Conservation (phyloP, 2,888 invertebrate genomes). For the Cosmia pyralina region DNA sequence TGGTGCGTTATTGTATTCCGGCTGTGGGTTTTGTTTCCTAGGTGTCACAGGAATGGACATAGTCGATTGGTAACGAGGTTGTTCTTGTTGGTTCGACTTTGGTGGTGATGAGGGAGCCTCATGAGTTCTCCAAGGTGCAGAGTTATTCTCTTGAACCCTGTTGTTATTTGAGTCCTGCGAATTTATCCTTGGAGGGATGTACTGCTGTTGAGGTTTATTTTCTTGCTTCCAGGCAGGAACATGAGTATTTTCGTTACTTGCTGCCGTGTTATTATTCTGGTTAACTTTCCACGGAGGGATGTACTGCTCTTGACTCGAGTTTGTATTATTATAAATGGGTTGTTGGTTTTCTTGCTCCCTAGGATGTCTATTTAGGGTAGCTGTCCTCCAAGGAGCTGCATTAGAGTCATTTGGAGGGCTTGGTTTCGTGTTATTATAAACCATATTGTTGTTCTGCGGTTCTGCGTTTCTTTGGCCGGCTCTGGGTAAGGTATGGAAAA, state of each 20-base stretch:
- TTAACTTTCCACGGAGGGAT: constrained; percentile 82
- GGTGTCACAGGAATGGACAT: constrained; percentile 88
- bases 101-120: constrained; percentile 74
- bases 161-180: constrained; percentile 80
- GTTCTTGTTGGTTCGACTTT: constrained; percentile 73
- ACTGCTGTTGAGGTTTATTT: constrained; percentile 75
- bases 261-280: constrained; percentile 74
- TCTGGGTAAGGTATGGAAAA: constrained; percentile 84
- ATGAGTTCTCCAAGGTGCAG: constrained; percentile 77
- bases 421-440: constrained; percentile 76
- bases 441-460: constrained; percentile 73
- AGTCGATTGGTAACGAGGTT: constrained; percentile 85
- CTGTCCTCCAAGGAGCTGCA: constrained; percentile 83
- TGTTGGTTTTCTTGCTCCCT: constrained; percentile 77
- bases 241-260: constrained; percentile 73
- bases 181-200: constrained; percentile 78
- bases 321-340: constrained; percentile 74
- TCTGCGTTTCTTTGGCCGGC: constrained; percentile 80
- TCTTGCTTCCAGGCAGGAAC: constrained; percentile 82
- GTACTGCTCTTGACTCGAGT: constrained; percentile 77
- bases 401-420: constrained; percentile 75
- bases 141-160: constrained; percentile 74
- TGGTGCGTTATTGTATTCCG: constrained; percentile 77
- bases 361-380: constrained; percentile 80
- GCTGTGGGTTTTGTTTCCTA: constrained; percentile 79